Base-by-base conservation (phyloP, 2,888 invertebrate species). In the Tanytarsus gracilentus region DNA sequence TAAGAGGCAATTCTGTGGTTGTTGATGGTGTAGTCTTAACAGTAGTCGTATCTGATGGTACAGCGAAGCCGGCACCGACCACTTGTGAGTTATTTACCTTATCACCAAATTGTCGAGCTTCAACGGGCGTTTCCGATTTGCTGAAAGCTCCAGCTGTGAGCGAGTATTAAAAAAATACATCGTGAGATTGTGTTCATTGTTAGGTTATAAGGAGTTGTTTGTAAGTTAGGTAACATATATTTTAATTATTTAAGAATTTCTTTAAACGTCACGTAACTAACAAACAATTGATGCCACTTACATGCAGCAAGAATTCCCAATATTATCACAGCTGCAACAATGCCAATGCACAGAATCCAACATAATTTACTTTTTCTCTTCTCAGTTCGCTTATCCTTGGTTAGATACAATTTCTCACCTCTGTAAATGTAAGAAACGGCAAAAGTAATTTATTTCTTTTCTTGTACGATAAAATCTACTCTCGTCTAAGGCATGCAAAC, bases 391-490 rank as follows among this genome's bases (percentile, higher is more conserved):
- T 87, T 87, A 72, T 88, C 88, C 69, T 86, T 86, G 11, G 88
- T 88, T 62, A 88, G 85, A 70, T 87, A 88, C 61, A 88, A 73
- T 70, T 88, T 88, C 72, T 88, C 88, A 61, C 88, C 87, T 73
- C 88, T 87, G 80, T 59, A 16, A 18, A 55, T 2, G 33, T 11
- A 33, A 5, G 33, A 33, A 33, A n/a, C n/a, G n/a, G n/a, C n/a
- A n/a, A n/a, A n/a, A n/a, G n/a, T n/a, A n/a, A n/a, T n/a, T n/a
- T n/a, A n/a, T n/a, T n/a, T n/a, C n/a, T n/a, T n/a, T n/a, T n/a
- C n/a, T n/a, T n/a, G n/a, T n/a, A n/a, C n/a, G n/a, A n/a, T n/a
- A n/a, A n/a, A n/a, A n/a, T n/a, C n/a, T n/a, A n/a, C n/a, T n/a
- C n/a, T n/a, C n/a, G n/a, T n/a, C n/a, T n/a, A n/a, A n/a, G n/a